Evolutionary conservation across 2,797 vertebrate genomes (phyloP).

Genomic region (Leptatherina wallacei): DNA sequence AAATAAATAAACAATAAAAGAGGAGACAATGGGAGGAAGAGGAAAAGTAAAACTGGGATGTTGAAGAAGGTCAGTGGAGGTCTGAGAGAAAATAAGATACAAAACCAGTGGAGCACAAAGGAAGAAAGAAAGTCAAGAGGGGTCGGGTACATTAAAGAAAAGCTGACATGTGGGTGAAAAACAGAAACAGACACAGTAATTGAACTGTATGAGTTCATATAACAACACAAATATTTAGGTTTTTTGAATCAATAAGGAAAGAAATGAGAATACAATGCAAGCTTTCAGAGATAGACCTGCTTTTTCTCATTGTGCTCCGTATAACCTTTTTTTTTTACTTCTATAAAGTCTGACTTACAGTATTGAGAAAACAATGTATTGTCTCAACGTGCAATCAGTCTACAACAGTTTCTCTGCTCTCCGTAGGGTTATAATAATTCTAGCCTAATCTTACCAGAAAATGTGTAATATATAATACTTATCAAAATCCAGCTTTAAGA

Average conservation of each 20-base stretch:
- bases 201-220: no score
- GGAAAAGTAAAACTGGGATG: background rate
- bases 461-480: no score
- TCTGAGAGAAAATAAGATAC: slow-evolving; percentile 1
- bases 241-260: background rate
- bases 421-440: no score
- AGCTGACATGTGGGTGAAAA: slow-evolving; percentile 1
- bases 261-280: background rate
- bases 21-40: slow-evolving; percentile 1
- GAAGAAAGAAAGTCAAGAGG: slow-evolving; percentile 10
- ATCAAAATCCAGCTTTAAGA: no score
- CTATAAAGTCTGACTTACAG: no score
- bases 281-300: background rate
- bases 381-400: no score
- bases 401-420: no score
- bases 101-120: background rate
- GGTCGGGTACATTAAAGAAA: background rate
- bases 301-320: slow-evolving; percentile 11
- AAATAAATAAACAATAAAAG: slow-evolving; percentile 11
- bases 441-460: no score
- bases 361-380: no score
- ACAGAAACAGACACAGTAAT: background rate
- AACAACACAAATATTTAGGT: no score
- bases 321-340: background rate
- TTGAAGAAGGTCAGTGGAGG: background rate